phyloP scores from a whole-genome alignment of 2,888 invertebrate genomes.

The Catocala sponsa region DNA sequence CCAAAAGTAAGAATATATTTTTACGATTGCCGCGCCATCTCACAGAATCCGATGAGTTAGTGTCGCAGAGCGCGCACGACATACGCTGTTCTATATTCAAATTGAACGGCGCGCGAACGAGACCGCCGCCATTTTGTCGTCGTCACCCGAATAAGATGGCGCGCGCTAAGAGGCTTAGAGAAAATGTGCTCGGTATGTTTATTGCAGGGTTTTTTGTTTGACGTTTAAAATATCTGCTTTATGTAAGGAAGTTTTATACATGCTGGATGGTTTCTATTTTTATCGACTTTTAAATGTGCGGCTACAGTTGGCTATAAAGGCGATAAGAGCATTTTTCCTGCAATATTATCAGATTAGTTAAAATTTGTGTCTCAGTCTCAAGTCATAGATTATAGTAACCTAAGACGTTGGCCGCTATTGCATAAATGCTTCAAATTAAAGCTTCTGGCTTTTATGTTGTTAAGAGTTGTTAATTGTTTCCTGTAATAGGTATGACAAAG shows the following conservation, averaged over 20 bases:
- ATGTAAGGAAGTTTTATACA: conserved; percentile 15
- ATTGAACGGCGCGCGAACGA: conserved; percentile 78
- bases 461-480: too few relatives aligned
- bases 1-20: conserved; percentile 80
- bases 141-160: conserved; percentile 78
- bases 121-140: conserved; percentile 84
- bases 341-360: too few relatives aligned
- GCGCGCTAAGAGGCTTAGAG: conserved; percentile 71
- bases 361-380: too few relatives aligned
- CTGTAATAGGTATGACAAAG: too few relatives aligned
- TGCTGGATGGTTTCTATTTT: conserved; percentile 15
- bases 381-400: too few relatives aligned
- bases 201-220: conserved; percentile 55
- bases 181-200: conserved; percentile 67
- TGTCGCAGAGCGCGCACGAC: conserved; percentile 82
- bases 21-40: conserved; percentile 84
- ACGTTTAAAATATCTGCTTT: conserved; percentile 60
- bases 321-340: too few relatives aligned
- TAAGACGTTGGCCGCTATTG: too few relatives aligned
- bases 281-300: background rate
- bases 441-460: too few relatives aligned
- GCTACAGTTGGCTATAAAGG: too few relatives aligned
- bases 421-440: too few relatives aligned
- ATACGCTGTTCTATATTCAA: conserved; percentile 88
- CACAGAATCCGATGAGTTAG: conserved; percentile 86